Percentiles rank a stretch among this genome's conserved stretches.
These are phyloP conservation scores for Rhagium mordax DNA, from an alignment of 2,888 invertebrate species.

Conservation along the genomic window DNA sequence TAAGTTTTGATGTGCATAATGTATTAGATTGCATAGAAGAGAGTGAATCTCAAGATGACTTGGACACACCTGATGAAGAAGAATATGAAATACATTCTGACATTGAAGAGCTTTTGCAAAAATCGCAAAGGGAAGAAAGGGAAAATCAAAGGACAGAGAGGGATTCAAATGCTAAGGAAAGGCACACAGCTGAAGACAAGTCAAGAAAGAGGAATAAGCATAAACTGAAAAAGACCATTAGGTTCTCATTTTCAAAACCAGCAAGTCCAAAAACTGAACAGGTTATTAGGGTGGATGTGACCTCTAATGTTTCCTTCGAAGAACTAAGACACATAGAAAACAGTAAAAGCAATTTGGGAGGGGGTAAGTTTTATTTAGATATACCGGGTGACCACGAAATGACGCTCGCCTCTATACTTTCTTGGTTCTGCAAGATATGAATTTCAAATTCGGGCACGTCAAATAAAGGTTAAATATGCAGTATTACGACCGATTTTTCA, in stretches of 20 bases:
- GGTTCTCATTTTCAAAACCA: constrained; percentile 64
- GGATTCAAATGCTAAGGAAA: constrained; percentile 30
- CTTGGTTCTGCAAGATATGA: too few relatives aligned
- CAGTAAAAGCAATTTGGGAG: background rate
- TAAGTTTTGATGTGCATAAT: constrained; percentile 42
- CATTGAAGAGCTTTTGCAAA: constrained; percentile 58
- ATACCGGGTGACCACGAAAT: too few relatives aligned
- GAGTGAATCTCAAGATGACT: constrained; percentile 30
- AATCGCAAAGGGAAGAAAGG: constrained; percentile 43
- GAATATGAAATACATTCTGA: constrained; percentile 63
- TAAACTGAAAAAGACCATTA: constrained; percentile 60
- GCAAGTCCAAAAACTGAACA: constrained; percentile 67
- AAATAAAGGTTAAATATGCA: too few relatives aligned
- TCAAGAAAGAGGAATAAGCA: constrained; percentile 41
- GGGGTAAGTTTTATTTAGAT: constrained; percentile 22
- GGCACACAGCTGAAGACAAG: constrained; percentile 38
- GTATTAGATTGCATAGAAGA: constrained; percentile 40
- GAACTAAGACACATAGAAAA: constrained; percentile 43
- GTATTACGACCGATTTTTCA: too few relatives aligned
- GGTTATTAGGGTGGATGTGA: constrained; percentile 67
- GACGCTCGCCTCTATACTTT: too few relatives aligned
- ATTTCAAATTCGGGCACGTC: too few relatives aligned
- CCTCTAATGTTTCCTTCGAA: constrained; percentile 63
- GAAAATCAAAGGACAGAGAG: constrained; percentile 38
- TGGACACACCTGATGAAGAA: constrained; percentile 36